Percentiles rank a stretch among this genome's conserved stretches.
Evolutionary conservation across 2,113 vertebrate species (phyloP).

Genomic region (Amphiprion percula): DNA sequence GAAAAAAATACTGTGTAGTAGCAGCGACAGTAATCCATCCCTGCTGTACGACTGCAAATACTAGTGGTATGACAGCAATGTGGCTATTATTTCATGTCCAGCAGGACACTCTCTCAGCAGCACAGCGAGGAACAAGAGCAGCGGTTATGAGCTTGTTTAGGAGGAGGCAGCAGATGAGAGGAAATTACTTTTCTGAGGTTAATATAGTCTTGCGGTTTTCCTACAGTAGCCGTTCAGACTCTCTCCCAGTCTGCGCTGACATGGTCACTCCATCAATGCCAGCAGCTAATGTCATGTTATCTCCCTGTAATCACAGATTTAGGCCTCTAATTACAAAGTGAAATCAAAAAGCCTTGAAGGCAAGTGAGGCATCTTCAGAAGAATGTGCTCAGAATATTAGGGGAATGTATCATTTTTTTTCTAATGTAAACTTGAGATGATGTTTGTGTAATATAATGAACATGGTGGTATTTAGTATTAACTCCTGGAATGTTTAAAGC

Average conservation of each 20-base stretch:
- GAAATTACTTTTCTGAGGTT: slow-evolving; percentile 73
- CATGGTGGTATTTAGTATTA: slow-evolving; percentile 17
- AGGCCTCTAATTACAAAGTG: slow-evolving; percentile 63
- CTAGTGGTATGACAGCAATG: slow-evolving; percentile 46
- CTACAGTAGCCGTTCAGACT: slow-evolving; percentile 63
- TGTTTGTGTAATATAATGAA: slow-evolving; percentile 45
- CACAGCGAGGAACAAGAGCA: slow-evolving; percentile 15
- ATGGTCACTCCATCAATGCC: slow-evolving; percentile 64
- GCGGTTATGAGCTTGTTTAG: slow-evolving; percentile 49
- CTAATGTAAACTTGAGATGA: slow-evolving; percentile 24
- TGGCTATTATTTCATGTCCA: slow-evolving; percentile 27
- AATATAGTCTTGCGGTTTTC: slow-evolving; percentile 69
- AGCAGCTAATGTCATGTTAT: slow-evolving; percentile 71
- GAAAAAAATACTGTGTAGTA: no score
- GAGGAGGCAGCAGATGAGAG: slow-evolving; percentile 60
- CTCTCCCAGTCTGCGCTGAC: slow-evolving; percentile 47
- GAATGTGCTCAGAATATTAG: slow-evolving; percentile 40
- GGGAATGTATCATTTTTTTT: slow-evolving; percentile 28
- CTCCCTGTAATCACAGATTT: slow-evolving; percentile 72
- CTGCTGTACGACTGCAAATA: slow-evolving; percentile 27
- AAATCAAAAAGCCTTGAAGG: slow-evolving; percentile 55
- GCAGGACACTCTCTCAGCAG: slow-evolving; percentile 10
- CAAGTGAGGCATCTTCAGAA: slow-evolving; percentile 50
- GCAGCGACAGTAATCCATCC: not conserved
- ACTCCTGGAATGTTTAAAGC: not conserved